Conservation (phyloP, 2,888 invertebrate species). For the Agrochola lychnidis region DNA sequence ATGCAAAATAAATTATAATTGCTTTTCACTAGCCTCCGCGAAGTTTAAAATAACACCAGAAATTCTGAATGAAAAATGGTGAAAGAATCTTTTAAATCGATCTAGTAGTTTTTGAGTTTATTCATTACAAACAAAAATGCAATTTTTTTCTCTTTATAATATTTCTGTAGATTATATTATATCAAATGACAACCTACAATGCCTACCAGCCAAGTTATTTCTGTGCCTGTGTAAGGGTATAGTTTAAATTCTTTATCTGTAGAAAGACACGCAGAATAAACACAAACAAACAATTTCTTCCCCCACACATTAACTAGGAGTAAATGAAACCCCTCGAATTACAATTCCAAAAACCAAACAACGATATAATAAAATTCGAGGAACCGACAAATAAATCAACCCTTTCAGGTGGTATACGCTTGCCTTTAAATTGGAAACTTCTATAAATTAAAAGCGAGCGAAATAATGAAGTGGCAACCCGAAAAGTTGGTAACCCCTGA, state of each 20-base stretch:
- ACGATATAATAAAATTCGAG: conserved; percentile 61
- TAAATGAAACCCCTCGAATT: conserved; percentile 37
- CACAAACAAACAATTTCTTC: conserved; percentile 31
- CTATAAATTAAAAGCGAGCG: conserved; percentile 87
- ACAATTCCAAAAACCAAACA: conserved; percentile 53
- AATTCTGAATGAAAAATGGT: too few relatives aligned
- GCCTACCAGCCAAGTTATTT: neutral
- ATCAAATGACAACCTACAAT: too few relatives aligned
- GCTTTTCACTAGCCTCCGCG: too few relatives aligned
- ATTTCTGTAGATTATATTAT: too few relatives aligned
- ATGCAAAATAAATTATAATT: neutral
- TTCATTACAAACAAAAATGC: too few relatives aligned
- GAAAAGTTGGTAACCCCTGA: conserved; percentile 82
- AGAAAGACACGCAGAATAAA: neutral
- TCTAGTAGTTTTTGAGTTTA: too few relatives aligned
- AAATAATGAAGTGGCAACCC: conserved; percentile 85
- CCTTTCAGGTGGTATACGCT: conserved; percentile 73
- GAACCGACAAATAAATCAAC: conserved; percentile 73
- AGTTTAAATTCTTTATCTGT: neutral
- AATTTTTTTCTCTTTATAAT: too few relatives aligned
- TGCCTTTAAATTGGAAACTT: conserved; percentile 81
- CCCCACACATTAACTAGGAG: conserved; percentile 39
- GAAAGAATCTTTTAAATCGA: too few relatives aligned
- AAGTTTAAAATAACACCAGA: too few relatives aligned
- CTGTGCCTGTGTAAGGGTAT: neutral